Evolutionary conservation across 2,113 vertebrate species (phyloP).

Genomic region (Eublepharis macularius): DNA sequence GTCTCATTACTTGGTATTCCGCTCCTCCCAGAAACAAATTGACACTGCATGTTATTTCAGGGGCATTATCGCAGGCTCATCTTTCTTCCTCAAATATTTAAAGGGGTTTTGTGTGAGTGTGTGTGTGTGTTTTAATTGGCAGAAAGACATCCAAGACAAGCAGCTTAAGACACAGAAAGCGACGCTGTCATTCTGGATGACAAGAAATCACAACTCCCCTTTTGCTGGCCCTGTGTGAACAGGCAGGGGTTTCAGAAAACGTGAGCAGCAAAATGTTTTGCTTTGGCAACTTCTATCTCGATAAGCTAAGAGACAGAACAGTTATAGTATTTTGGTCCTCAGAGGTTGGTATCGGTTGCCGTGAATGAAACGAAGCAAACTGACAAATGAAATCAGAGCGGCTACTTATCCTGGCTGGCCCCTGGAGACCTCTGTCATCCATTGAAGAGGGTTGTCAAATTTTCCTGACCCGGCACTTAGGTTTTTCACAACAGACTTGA

Average conservation of each 20-base stretch:
- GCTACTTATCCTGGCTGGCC: no score
- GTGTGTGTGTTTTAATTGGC: neutral
- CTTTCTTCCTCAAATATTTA: neutral
- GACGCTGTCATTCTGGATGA: neutral
- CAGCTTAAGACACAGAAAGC: neutral
- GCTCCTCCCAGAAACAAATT: neutral
- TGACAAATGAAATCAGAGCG: no score
- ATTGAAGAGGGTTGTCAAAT: no score
- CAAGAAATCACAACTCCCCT: neutral
- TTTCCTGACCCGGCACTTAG: no score
- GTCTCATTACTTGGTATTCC: neutral
- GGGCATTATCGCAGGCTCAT: neutral
- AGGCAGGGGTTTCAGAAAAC: neutral
- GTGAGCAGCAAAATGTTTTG: neutral
- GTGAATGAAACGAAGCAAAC: no score
- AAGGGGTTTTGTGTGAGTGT: no score
- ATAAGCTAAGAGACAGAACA: neutral
- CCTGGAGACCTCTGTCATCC: no score
- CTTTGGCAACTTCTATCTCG: neutral
- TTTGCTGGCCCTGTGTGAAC: neutral
- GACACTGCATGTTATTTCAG: neutral
- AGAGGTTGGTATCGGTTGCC: neutral
- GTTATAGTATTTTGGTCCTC: neutral
- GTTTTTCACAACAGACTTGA: no score
- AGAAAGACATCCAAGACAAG: neutral